These are phyloP conservation scores for Selene dorsalis DNA, from an alignment of 2,797 vertebrate genomes.

Conservation along the genomic window DNA sequence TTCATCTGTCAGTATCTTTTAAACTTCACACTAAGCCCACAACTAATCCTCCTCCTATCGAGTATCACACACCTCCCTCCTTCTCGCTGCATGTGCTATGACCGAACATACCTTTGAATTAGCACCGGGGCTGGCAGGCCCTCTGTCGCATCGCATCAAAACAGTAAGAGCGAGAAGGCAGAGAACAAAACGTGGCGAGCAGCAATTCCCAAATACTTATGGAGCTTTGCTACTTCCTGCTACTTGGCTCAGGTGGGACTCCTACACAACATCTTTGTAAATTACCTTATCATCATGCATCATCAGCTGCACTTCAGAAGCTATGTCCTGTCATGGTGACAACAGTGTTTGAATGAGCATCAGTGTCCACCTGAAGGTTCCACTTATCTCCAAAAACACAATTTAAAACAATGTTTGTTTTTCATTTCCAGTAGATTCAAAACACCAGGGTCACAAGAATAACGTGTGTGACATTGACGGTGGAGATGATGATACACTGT, in stretches of 20 bases:
- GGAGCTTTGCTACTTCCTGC: not conserved
- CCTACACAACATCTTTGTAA: constrained; percentile 76
- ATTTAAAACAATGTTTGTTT: not conserved
- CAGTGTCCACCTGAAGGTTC: not conserved
- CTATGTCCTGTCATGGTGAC: not conserved
- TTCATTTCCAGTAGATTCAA: not conserved
- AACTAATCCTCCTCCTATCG: constrained; percentile 25
- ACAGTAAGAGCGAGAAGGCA: not conserved
- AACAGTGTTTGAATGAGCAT: not conserved
- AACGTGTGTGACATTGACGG: not conserved
- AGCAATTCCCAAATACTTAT: not conserved
- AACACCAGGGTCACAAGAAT: not conserved
- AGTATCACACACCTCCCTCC: constrained; percentile 19
- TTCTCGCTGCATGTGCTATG: not conserved
- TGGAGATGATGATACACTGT: not conserved
- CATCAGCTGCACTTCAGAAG: not conserved
- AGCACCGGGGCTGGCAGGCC: not conserved
- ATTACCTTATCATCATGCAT: constrained; percentile 24
- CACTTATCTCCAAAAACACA: not conserved
- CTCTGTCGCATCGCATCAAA: not conserved
- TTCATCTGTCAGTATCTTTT: constrained; percentile 18
- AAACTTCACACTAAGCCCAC: not conserved
- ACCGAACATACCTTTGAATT: constrained; percentile 32
- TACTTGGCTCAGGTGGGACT: constrained; percentile 73
- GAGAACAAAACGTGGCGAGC: not conserved